Percentiles rank a stretch among this genome's conserved stretches.
Evolutionary conservation across 2,888 invertebrate genomes (phyloP).

Genomic region (Prostheceraeus crozeri): DNA sequence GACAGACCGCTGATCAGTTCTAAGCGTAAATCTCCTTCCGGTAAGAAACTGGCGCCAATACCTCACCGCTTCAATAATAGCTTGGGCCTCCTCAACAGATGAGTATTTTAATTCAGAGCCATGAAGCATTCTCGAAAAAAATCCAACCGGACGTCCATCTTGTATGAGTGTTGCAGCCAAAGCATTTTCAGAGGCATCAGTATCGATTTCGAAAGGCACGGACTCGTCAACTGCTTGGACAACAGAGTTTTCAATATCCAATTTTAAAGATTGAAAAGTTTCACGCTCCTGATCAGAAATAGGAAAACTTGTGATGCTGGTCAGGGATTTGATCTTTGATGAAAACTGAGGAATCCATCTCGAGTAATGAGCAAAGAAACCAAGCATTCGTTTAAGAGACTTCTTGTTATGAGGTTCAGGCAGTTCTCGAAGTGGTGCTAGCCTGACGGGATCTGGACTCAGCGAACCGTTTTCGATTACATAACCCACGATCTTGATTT

Average conservation of each 20-base stretch:
- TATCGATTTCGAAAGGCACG: conserved; percentile 17
- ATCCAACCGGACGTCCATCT: conserved; percentile 31
- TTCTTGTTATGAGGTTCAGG: background rate
- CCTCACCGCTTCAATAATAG: conserved; percentile 39
- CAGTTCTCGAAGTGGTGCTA: conserved; percentile 9
- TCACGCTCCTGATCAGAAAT: background rate
- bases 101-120: conserved; percentile 30
- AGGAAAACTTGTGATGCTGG: background rate
- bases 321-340: conserved; percentile 5
- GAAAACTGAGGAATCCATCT: conserved; percentile 14
- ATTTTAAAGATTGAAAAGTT: background rate
- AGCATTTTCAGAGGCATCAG: conserved; percentile 23
- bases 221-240: too few species aligned
- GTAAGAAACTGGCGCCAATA: conserved; percentile 37
- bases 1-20: conserved; percentile 42
- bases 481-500: conserved; percentile 2
- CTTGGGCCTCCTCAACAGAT: conserved; percentile 38
- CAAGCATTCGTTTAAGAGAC: conserved; percentile 3
- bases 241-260: conserved; percentile 3
- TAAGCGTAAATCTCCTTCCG: conserved; percentile 38
- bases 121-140: conserved; percentile 35
- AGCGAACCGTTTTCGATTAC: background rate
- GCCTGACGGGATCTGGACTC: background rate
- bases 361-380: conserved; percentile 25
- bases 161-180: conserved; percentile 28